Evolutionary conservation across 2,797 vertebrate species (phyloP).

Genomic region (Tadarida brasiliensis): DNA sequence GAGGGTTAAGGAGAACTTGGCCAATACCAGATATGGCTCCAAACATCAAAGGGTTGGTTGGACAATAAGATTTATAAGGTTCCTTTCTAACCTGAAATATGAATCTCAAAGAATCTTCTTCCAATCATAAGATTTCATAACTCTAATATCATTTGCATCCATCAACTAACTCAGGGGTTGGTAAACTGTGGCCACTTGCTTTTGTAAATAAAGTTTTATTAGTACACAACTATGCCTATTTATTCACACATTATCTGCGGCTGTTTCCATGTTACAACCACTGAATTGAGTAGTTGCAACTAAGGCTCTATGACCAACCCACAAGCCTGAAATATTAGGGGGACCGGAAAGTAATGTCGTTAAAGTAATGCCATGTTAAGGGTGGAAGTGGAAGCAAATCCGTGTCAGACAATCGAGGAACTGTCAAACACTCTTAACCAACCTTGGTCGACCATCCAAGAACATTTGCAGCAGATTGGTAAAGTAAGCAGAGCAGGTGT

Average conservation of each 20-base stretch:
- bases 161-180: not conserved
- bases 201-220: constrained; percentile 39
- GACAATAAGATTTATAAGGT: not conserved
- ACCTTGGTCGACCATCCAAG: no score
- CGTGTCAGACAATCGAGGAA: no score
- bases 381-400: no score
- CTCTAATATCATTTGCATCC: not conserved
- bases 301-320: not conserved
- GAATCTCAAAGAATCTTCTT: constrained; percentile 3
- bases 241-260: not conserved
- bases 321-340: constrained; percentile 39
- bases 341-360: no score
- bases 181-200: not conserved
- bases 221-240: not conserved
- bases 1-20: not conserved
- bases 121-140: not conserved
- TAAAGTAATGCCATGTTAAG: no score
- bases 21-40: not conserved
- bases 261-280: not conserved
- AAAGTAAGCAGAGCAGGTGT: no score
- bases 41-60: not conserved
- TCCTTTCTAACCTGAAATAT: constrained; percentile 12
- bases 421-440: no score
- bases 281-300: not conserved
- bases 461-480: no score